Evolutionary conservation across 2,113 vertebrate species (phyloP).

Genomic region (Eurypyga helias): DNA sequence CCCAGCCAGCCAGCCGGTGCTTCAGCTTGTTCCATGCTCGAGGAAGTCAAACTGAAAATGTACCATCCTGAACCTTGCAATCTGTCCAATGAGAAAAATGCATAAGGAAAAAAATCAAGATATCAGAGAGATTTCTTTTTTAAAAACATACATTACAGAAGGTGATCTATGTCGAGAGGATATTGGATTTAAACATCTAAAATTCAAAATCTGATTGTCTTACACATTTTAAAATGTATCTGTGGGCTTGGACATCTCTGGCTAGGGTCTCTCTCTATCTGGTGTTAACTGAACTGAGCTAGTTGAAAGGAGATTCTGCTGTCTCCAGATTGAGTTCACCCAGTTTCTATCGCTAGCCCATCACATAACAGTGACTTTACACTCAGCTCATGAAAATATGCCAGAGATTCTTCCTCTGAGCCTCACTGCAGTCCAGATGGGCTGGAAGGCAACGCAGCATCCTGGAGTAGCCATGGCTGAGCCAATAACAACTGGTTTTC

Average conservation of each 20-base stretch:
- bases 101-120: not conserved
- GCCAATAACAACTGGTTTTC: not conserved
- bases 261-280: not conserved
- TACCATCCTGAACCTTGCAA: not conserved
- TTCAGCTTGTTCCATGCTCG: not conserved
- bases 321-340: not conserved
- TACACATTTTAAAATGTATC: not conserved
- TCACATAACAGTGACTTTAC: constrained; percentile 14
- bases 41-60: not conserved
- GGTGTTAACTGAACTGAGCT: not conserved
- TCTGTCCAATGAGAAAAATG: not conserved
- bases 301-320: constrained; percentile 8
- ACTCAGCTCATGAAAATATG: constrained; percentile 21
- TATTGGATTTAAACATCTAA: not conserved
- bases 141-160: not conserved
- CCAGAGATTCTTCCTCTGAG: not conserved
- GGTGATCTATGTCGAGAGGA: not conserved
- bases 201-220: not conserved
- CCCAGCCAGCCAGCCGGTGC: not conserved
- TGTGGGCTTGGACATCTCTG: not conserved
- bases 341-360: not conserved
- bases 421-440: not conserved
- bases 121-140: not conserved
- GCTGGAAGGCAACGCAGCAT: not conserved
- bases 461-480: not conserved